phyloP scores from a whole-genome alignment of 1,140 invertebrate species.

The Apis mellifera region Amel_HAv3.1 CM009938.2:7902501-7903000 shows the following conservation, averaged over 20 bases:
- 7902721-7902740: constrained; percentile 61
- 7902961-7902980: too few species aligned
- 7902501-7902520: constrained; percentile 36
- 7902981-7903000: too few species aligned
- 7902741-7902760: neutral
- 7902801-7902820: neutral
- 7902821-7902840: too few species aligned
- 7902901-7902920: too few species aligned
- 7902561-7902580: constrained; percentile 68
- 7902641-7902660: constrained; percentile 64
- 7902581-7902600: constrained; percentile 68
- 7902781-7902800: neutral
- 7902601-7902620: constrained; percentile 70
- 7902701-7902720: constrained; percentile 55
- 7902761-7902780: neutral
- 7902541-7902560: constrained; percentile 39
- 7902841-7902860: too few species aligned
- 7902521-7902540: neutral
- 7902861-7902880: too few species aligned
- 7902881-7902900: too few species aligned
- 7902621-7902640: constrained; percentile 47
- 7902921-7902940: too few species aligned
- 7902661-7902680: constrained; percentile 73
- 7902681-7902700: constrained; percentile 72
- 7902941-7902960: too few species aligned